Evolutionary conservation across 1,140 invertebrate species (phyloP).

Genomic region (Trichonephila inaurata): DNA sequence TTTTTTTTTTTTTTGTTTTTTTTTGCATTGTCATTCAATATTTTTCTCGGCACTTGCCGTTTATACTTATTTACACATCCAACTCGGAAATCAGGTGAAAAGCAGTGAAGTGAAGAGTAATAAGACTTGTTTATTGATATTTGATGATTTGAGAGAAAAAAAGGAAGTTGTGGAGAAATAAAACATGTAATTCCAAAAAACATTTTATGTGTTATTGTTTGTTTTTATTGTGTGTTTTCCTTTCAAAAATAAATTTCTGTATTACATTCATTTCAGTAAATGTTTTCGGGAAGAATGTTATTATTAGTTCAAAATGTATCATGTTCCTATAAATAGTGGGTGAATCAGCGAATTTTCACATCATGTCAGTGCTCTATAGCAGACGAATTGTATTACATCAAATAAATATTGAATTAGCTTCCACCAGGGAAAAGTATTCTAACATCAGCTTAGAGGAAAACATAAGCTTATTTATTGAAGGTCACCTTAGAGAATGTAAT

Average conservation of each 20-base stretch:
- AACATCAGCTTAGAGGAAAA: conserved; percentile 42
- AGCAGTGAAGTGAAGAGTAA: too few relatives aligned
- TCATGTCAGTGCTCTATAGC: neutral
- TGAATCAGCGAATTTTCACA: neutral
- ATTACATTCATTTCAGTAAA: neutral
- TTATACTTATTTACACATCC: too few relatives aligned
- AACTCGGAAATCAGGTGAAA: too few relatives aligned
- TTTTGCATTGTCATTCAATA: too few relatives aligned
- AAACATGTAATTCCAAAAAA: neutral
- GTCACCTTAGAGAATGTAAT: conserved; percentile 38
- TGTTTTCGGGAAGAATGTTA: neutral
- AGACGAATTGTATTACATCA: neutral
- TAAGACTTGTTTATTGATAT: too few relatives aligned
- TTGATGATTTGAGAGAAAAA: too few relatives aligned
- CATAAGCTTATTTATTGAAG: conserved; percentile 28
- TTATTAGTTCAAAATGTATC: neutral
- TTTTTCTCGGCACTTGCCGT: too few relatives aligned
- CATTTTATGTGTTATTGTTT: neutral
- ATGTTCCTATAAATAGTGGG: neutral
- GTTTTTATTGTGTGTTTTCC: neutral
- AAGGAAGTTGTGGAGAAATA: neutral
- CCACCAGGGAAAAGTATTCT: conserved; percentile 34
- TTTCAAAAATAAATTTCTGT: neutral
- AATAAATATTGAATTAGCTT: conserved; percentile 16
- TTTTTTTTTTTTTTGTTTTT: too few relatives aligned